Conservation (phyloP, 2,113 vertebrate genomes). For the Clarias batrachus region DNA sequence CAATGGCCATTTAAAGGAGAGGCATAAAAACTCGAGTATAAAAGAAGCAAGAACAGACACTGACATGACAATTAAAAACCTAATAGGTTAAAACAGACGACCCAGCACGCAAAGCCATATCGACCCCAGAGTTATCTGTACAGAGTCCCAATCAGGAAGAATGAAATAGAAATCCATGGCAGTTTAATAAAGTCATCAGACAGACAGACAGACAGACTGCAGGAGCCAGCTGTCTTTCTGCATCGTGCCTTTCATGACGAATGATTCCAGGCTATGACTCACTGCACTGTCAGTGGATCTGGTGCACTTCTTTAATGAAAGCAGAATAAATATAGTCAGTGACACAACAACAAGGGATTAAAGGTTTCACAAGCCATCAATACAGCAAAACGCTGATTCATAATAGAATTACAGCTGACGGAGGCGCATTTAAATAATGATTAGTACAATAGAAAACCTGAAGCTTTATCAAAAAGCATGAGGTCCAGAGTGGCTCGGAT, state of each 20-base stretch:
- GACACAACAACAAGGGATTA: conserved; percentile 22
- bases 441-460: background rate
- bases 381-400: conserved; percentile 5
- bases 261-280: conserved; percentile 42
- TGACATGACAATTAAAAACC: background rate
- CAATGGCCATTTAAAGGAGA: conserved; percentile 3
- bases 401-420: background rate
- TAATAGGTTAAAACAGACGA: background rate
- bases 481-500: background rate
- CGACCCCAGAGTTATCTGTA: background rate
- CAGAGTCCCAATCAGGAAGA: background rate
- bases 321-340: conserved; percentile 41
- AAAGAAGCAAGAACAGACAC: background rate
- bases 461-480: too few species aligned
- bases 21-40: background rate
- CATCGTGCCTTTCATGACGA: conserved; percentile 32
- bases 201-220: conserved; percentile 13
- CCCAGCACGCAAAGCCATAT: background rate
- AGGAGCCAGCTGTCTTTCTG: conserved; percentile 29
- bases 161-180: conserved; percentile 23
- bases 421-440: background rate
- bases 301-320: conserved; percentile 36
- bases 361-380: conserved; percentile 4
- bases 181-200: conserved; percentile 41
- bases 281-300: conserved; percentile 16